These are phyloP conservation scores for Orthonevra nobilis DNA, from an alignment of 2,888 invertebrate genomes.

Conservation along the genomic window DNA sequence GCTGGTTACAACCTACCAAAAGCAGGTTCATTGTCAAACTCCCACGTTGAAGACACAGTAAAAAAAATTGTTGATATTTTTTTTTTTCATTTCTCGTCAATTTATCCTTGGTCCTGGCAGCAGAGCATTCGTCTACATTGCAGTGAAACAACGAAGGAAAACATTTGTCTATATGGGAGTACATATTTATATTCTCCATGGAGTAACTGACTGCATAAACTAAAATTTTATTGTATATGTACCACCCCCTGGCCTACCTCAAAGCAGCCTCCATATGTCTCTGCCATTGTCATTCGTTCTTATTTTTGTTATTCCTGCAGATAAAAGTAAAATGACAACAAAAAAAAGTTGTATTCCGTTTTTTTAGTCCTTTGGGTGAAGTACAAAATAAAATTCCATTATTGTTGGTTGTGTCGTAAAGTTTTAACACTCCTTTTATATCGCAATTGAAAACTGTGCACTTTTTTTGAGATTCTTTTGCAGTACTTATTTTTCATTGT, in stretches of 20 bases:
- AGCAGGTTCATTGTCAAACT: conserved; percentile 52
- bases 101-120: conserved; percentile 55
- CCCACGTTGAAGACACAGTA: background rate
- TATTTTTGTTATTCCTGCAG: conserved; percentile 29
- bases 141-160: conserved; percentile 48
- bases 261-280: conserved; percentile 20
- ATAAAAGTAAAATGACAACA: too few species aligned
- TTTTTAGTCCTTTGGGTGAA: conserved; percentile 60
- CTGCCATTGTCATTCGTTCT: conserved; percentile 55
- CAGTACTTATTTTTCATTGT: conserved; percentile 45
- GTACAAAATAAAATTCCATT: conserved; percentile 66
- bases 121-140: background rate
- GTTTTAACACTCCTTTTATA: conserved; percentile 70
- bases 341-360: conserved; percentile 26
- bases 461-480: conserved; percentile 9
- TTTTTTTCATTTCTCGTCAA: conserved; percentile 10
- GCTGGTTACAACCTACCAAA: conserved; percentile 19
- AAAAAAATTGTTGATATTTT: background rate
- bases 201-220: conserved; percentile 69
- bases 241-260: background rate
- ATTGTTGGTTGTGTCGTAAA: conserved; percentile 69
- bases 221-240: conserved; percentile 57
- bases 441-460: conserved; percentile 65
- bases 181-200: conserved; percentile 50
- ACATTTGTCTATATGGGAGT: conserved; percentile 47